Percentiles rank a stretch among this genome's conserved stretches.
These are phyloP conservation scores for Drosophila lacteicornis DNA, from an alignment of 1,140 invertebrate species.

Conservation along the genomic window DNA sequence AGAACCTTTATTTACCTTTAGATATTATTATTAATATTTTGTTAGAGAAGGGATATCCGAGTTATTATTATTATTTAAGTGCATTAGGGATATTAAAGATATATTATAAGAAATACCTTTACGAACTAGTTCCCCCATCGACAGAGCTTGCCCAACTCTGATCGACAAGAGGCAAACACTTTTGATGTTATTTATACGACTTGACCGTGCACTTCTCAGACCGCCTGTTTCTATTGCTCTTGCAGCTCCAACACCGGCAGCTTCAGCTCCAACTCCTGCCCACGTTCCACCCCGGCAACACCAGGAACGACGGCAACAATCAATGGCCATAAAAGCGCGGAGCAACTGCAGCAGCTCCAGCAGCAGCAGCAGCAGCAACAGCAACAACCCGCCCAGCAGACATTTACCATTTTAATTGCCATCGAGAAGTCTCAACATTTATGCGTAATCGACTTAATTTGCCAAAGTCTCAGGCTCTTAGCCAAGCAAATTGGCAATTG, in stretches of 20 bases:
- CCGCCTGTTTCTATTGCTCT: slow-evolving; percentile 56
- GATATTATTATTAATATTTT: background rate
- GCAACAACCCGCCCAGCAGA: slow-evolving; percentile 67
- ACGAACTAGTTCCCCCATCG: slow-evolving; percentile 33
- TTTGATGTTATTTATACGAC: slow-evolving; percentile 71
- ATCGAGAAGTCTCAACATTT: slow-evolving; percentile 84
- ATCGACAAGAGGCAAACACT: slow-evolving; percentile 33
- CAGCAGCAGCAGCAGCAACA: slow-evolving; percentile 41
- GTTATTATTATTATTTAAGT: too few species aligned
- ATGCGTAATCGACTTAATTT: slow-evolving; percentile 85
- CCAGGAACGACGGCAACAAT: slow-evolving; percentile 46
- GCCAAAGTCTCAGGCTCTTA: slow-evolving; percentile 84
- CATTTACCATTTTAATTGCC: slow-evolving; percentile 85
- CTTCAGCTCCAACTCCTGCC: slow-evolving; percentile 1
- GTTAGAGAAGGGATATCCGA: too few species aligned
- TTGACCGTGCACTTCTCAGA: slow-evolving; percentile 71
- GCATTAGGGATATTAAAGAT: background rate
- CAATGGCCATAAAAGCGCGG: slow-evolving; percentile 70
- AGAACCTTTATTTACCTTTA: too few species aligned
- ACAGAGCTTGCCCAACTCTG: slow-evolving; percentile 20
- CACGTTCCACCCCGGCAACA: slow-evolving; percentile 17
- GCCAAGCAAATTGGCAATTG: slow-evolving; percentile 83
- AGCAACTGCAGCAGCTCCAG: slow-evolving; percentile 52
- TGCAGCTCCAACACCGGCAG: slow-evolving; percentile 40
- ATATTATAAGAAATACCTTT: background rate